phyloP scores from a whole-genome alignment of 2,113 vertebrate species.

The Oryzias javanicus region DNA sequence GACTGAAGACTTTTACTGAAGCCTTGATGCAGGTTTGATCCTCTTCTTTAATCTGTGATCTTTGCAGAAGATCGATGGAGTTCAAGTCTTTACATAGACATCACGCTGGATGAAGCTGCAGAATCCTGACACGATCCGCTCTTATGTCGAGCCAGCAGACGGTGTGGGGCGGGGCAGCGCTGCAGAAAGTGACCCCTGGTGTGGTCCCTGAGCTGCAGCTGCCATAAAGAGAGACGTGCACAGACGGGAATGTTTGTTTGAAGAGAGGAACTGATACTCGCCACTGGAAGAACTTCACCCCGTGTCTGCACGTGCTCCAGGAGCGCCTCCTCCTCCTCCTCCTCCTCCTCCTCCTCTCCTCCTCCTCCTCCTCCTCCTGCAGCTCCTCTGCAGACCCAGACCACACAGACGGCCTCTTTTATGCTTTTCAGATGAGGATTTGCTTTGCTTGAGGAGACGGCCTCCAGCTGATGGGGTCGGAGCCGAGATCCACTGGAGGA shows the following conservation, averaged over 20 bases:
- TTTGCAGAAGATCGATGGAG: conserved; percentile 47
- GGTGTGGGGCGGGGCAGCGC: conserved; percentile 36
- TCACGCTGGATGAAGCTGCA: conserved; percentile 47
- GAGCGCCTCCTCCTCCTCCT: conserved; percentile 56
- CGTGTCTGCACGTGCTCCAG: conserved; percentile 66
- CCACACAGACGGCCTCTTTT: conserved; percentile 76
- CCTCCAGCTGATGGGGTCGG: conserved; percentile 60
- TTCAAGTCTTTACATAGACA: conserved; percentile 27
- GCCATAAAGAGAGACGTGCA: conserved; percentile 49
- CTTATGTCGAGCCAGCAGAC: background rate
- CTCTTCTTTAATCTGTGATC: conserved; percentile 52
- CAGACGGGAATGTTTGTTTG: conserved; percentile 70
- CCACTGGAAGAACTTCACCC: conserved; percentile 80
- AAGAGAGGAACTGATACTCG: conserved; percentile 77
- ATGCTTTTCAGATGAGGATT: conserved; percentile 63
- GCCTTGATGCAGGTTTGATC: background rate
- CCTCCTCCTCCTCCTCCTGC: conserved; percentile 25
- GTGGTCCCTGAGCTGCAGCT: conserved; percentile 68
- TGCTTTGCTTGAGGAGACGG: conserved; percentile 66
- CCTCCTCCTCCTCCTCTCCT: conserved; percentile 34
- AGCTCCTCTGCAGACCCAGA: conserved; percentile 64
- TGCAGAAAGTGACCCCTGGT: conserved; percentile 63
- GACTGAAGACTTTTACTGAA: too few species aligned
- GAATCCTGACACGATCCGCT: too few species aligned
- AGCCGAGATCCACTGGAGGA: conserved; percentile 22